Evolutionary conservation across 2,113 vertebrate genomes (phyloP).

Genomic region (Alligator mississippiensis): DNA sequence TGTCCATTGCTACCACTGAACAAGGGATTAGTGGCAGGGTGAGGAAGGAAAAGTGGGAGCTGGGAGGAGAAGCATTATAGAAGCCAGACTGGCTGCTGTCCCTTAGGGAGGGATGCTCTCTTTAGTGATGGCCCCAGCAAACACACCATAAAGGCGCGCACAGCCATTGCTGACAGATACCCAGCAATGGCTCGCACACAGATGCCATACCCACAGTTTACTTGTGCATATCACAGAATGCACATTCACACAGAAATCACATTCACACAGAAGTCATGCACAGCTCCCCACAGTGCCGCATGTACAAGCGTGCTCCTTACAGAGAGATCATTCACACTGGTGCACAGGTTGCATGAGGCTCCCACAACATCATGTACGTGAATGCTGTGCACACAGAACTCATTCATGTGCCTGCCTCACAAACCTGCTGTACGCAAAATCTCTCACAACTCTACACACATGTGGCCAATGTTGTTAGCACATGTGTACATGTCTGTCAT

Average conservation of each 20-base stretch:
- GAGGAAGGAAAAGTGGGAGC: conserved; percentile 21
- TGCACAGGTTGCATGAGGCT: background rate
- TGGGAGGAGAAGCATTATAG: background rate
- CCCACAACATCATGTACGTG: background rate
- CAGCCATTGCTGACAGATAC: background rate
- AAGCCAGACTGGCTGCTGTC: background rate
- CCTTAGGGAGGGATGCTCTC: background rate
- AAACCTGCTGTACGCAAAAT: background rate
- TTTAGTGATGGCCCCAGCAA: background rate
- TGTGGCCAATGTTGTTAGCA: accelerated
- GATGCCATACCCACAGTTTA: background rate
- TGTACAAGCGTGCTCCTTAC: background rate
- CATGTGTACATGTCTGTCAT: accelerated
- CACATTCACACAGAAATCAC: background rate
- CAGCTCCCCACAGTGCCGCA: background rate
- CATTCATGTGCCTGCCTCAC: background rate
- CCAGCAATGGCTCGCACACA: background rate
- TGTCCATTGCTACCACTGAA: background rate
- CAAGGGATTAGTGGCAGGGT: background rate
- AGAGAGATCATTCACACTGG: background rate
- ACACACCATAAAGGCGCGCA: background rate
- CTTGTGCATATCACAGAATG: too few species aligned
- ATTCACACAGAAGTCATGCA: background rate
- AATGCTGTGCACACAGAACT: background rate
- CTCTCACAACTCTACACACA: background rate